Conservation (phyloP, 2,113 vertebrate species). For the Mormoops blainvillei region DNA sequence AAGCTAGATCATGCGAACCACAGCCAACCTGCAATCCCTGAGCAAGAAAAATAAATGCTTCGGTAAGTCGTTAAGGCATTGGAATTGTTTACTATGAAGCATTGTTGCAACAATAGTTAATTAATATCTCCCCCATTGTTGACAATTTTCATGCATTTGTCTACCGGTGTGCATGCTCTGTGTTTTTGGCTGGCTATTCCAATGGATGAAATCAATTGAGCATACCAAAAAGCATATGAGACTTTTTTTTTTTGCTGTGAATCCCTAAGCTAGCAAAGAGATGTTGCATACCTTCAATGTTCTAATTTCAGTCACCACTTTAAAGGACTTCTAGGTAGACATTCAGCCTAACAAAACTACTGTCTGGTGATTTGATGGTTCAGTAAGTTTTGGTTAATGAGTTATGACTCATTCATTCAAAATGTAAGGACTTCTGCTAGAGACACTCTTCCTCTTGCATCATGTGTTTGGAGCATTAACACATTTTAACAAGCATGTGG, state of each 20-base stretch:
- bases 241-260: neutral
- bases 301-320: neutral
- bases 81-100: neutral
- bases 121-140: neutral
- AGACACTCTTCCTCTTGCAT: neutral
- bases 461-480: neutral
- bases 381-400: neutral
- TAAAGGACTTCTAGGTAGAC: neutral
- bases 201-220: neutral
- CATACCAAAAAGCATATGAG: neutral
- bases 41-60: neutral
- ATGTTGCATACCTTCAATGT: neutral
- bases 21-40: neutral
- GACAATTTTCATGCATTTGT: neutral
- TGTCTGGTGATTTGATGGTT: neutral
- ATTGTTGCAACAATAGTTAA: neutral
- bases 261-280: neutral
- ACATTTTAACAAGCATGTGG: neutral
- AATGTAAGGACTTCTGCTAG: neutral
- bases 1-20: neutral
- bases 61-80: neutral
- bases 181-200: conserved; percentile 13
- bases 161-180: neutral
- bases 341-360: neutral
- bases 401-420: neutral